Conservation (phyloP, 2,797 vertebrate genomes). For the Agapornis canus region DNA sequence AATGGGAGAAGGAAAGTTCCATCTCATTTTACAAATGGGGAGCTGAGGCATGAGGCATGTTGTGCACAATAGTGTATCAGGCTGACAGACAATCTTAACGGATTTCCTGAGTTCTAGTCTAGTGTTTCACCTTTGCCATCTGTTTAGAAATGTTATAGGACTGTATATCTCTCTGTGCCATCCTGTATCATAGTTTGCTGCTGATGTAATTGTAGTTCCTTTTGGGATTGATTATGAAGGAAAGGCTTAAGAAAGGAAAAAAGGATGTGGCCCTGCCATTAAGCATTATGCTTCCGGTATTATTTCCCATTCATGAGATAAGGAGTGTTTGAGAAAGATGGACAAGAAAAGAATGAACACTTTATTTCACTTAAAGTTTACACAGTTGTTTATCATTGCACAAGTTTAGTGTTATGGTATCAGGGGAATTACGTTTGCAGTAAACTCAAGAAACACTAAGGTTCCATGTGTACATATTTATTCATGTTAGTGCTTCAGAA, state of each 20-base stretch:
- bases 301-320: neutral
- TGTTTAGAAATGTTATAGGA: neutral
- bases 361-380: neutral
- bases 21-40: neutral
- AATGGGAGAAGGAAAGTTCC: neutral
- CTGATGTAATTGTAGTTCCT: neutral
- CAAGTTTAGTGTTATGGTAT: neutral
- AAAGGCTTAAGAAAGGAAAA: neutral
- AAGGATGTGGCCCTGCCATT: neutral
- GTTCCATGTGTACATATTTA: neutral
- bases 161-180: neutral
- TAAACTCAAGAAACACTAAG: neutral
- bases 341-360: neutral
- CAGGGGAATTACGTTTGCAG: neutral
- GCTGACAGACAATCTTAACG: neutral
- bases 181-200: neutral
- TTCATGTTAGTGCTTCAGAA: neutral
- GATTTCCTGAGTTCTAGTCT: neutral
- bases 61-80: neutral
- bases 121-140: neutral
- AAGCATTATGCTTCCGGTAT: neutral
- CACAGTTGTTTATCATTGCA: neutral
- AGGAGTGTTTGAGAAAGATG: neutral
- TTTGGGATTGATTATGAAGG: neutral
- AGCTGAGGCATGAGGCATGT: neutral